Evolutionary conservation across 2,113 vertebrate species (phyloP).

Genomic region (Neodontobutis hainanensis): DNA sequence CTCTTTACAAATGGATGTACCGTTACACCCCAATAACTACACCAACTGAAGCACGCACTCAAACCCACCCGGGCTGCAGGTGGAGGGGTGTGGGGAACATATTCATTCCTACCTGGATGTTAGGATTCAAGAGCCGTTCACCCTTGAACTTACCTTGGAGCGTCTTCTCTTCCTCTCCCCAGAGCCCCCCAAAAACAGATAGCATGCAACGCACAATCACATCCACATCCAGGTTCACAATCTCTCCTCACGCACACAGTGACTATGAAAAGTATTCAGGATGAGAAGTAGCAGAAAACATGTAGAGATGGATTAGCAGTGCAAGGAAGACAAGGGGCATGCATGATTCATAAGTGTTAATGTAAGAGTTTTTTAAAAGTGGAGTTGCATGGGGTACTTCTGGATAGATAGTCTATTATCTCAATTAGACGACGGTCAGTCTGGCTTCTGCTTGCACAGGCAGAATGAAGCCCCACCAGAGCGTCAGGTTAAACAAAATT

Average conservation of each 20-base stretch:
- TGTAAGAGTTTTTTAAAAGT: slow-evolving; percentile 29
- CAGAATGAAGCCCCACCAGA: not conserved
- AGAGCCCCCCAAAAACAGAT: slow-evolving; percentile 70
- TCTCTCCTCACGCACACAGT: slow-evolving; percentile 23
- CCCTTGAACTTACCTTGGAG: slow-evolving; percentile 80
- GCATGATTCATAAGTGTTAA: slow-evolving; percentile 60
- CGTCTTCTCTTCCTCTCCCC: slow-evolving; percentile 65
- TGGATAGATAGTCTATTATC: not conserved
- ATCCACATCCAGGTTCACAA: slow-evolving; percentile 22
- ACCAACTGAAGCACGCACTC: slow-evolving; percentile 39
- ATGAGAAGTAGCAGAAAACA: slow-evolving; percentile 64
- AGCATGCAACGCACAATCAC: slow-evolving; percentile 72
- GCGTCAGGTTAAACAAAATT: too few species aligned
- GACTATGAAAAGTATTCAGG: slow-evolving; percentile 63
- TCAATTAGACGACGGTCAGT: not conserved
- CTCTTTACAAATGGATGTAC: not conserved
- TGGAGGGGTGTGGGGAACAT: slow-evolving; percentile 34
- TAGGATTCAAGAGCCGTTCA: slow-evolving; percentile 73
- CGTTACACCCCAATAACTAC: slow-evolving; percentile 19
- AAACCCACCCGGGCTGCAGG: slow-evolving; percentile 35
- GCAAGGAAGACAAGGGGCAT: slow-evolving; percentile 66
- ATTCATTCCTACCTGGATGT: slow-evolving; percentile 78
- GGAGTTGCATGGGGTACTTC: not conserved
- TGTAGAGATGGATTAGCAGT: slow-evolving; percentile 72
- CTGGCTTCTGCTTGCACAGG: not conserved